phyloP scores from a whole-genome alignment of 1,140 invertebrate species.

The Pachyrhynchus sulphureomaculatus region DNA sequence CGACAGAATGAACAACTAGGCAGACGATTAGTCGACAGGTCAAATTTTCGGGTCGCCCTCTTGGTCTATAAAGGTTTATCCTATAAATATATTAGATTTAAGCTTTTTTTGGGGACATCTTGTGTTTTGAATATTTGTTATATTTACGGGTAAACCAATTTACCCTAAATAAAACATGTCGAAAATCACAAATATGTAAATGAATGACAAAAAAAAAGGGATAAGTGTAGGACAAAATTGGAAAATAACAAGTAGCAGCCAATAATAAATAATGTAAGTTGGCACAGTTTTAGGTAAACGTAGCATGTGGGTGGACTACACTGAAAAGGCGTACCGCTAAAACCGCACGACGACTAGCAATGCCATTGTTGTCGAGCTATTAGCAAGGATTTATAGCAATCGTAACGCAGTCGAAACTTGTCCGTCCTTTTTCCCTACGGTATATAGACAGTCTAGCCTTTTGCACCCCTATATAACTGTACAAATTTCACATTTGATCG shows the following conservation, averaged over 20 bases:
- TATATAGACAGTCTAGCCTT: conserved; percentile 21
- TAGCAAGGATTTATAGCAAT: conserved; percentile 48
- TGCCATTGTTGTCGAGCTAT: conserved; percentile 48
- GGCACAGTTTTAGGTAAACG: conserved; percentile 42
- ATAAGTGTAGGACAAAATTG: conserved; percentile 10
- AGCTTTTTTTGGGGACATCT: no score
- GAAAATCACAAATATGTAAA: neutral
- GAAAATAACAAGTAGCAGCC: conserved; percentile 26
- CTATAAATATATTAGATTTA: no score
- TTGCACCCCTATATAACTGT: conserved; percentile 26
- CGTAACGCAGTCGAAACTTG: conserved; percentile 38
- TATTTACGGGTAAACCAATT: no score
- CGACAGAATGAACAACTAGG: no score
- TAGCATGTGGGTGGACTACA: conserved; percentile 42
- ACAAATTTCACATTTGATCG: conserved; percentile 2
- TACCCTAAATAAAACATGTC: no score
- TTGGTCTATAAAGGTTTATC: no score
- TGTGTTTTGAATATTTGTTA: no score
- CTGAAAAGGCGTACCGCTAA: conserved; percentile 47
- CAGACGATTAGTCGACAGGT: no score
- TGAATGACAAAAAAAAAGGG: neutral
- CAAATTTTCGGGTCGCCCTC: no score
- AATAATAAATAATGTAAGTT: conserved; percentile 38
- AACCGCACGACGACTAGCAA: conserved; percentile 42
- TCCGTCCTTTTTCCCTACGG: conserved; percentile 28